These are phyloP conservation scores for Ovis aries DNA, from an alignment of 2,113 vertebrate species.

Conservation along the genomic window DNA sequence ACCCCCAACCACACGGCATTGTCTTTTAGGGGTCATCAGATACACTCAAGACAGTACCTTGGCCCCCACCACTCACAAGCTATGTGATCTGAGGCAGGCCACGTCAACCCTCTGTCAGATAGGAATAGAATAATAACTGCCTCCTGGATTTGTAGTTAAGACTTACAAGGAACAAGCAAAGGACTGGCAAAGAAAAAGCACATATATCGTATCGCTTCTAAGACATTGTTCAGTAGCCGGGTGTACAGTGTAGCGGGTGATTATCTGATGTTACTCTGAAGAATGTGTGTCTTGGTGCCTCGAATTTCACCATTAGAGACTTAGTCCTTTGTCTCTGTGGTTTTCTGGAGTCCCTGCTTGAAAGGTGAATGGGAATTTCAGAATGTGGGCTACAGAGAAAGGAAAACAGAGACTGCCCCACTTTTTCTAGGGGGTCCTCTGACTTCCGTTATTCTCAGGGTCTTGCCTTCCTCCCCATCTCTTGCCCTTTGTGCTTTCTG, in stretches of 20 bases:
- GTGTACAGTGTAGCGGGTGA: neutral
- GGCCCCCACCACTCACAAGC: neutral
- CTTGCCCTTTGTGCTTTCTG: neutral
- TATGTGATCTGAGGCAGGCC: neutral
- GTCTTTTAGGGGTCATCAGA: neutral
- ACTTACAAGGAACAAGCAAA: neutral
- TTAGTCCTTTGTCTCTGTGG: neutral
- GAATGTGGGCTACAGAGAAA: neutral
- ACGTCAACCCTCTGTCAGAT: neutral
- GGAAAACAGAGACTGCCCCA: neutral
- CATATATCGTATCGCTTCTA: accelerated
- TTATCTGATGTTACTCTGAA: neutral
- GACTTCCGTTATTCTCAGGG: neutral
- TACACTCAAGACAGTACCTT: neutral
- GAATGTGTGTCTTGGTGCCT: neutral
- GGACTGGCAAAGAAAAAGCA: too few relatives aligned
- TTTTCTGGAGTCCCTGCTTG: neutral
- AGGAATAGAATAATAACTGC: neutral
- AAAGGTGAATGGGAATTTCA: neutral
- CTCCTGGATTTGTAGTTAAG: neutral
- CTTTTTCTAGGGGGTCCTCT: neutral
- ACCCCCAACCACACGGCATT: neutral
- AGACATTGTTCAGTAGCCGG: neutral
- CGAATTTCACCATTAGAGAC: neutral
- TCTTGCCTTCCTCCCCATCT: neutral